A percentile compares a stretch with the other conserved stretches of the same genome.
Conservation (phyloP, 2,888 invertebrate genomes). For the Sarcophaga subvicina region DNA sequence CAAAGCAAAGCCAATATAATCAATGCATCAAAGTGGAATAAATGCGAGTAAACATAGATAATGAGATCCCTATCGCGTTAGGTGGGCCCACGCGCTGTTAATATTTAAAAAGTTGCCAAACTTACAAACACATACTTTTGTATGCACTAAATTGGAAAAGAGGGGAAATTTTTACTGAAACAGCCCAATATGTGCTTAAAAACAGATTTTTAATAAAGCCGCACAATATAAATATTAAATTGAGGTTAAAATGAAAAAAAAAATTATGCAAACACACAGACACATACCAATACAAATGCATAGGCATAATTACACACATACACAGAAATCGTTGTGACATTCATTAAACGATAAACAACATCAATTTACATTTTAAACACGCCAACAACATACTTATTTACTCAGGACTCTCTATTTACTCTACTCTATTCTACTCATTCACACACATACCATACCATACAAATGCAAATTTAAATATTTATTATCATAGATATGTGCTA, state of each 20-base stretch:
- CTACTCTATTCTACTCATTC: neutral
- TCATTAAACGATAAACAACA: conserved; percentile 40
- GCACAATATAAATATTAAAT: conserved; percentile 40
- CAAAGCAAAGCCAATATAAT: neutral
- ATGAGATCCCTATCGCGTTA: neutral
- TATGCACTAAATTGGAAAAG: neutral
- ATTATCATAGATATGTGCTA: neutral
- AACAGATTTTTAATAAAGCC: conserved; percentile 15
- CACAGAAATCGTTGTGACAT: neutral
- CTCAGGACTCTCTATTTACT: no score
- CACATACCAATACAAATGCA: neutral
- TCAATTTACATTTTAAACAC: conserved; percentile 16
- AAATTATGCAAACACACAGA: neutral
- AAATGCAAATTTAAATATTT: neutral
- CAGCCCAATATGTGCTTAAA: conserved; percentile 11
- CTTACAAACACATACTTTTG: no score
- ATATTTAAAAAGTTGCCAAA: no score
- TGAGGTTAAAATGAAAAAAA: conserved; percentile 27
- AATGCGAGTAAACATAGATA: neutral
- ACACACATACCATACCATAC: neutral
- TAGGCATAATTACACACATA: neutral
- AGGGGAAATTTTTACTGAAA: neutral
- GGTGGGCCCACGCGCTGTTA: no score
- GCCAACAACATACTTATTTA: neutral
- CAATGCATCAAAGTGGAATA: neutral